phyloP scores from a whole-genome alignment of 2,113 vertebrate species.

The Megaceryle maxima region DNA sequence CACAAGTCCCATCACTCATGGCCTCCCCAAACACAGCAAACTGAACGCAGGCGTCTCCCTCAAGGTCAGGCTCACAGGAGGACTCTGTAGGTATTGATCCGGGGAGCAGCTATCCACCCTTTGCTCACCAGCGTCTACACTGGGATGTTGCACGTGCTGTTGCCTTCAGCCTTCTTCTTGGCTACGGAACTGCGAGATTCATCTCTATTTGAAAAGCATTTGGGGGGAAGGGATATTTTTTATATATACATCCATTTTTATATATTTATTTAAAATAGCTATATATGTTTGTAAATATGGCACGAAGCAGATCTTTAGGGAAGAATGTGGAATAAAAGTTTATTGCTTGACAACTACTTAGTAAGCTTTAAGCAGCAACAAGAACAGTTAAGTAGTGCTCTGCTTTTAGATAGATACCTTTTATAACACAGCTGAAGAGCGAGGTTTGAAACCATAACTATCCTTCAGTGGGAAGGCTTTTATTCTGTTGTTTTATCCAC shows the following conservation, averaged over 20 bases:
- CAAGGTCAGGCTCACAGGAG: background rate
- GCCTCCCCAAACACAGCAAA: background rate
- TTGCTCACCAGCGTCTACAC: background rate
- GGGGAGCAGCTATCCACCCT: background rate
- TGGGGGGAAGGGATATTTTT: background rate
- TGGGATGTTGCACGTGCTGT: too few species aligned
- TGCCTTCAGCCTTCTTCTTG: background rate
- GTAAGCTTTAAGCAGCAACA: background rate
- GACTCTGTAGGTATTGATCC: rapidly evolving
- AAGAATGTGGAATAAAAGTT: background rate
- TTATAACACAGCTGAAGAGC: background rate
- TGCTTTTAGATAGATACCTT: background rate
- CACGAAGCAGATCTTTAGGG: background rate
- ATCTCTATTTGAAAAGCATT: background rate
- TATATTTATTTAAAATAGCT: background rate
- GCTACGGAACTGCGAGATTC: background rate
- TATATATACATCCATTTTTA: background rate
- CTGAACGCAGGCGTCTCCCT: background rate
- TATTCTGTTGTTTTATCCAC: background rate
- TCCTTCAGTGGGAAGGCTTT: background rate
- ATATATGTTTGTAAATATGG: rapidly evolving
- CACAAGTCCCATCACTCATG: rapidly evolving
- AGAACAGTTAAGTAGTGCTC: background rate
- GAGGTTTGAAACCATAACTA: background rate
- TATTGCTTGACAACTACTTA: background rate